Conservation (phyloP, 2,797 vertebrate species). For the Poeciliopsis presidionis region DNA sequence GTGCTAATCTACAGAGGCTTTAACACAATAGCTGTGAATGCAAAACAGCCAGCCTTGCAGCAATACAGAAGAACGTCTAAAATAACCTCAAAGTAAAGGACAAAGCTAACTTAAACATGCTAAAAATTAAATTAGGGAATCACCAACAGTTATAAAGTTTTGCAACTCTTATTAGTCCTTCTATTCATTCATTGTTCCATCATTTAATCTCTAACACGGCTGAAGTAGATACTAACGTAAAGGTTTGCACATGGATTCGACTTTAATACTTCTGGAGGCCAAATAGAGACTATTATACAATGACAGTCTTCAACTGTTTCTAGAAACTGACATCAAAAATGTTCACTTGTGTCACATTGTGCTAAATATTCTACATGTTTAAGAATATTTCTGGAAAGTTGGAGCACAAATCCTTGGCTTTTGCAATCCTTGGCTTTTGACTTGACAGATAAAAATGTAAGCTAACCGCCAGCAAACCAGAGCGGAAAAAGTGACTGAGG, state of each 20-base stretch:
- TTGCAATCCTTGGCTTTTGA: conserved; percentile 27
- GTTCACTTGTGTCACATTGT: conserved; percentile 8
- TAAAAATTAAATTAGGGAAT: neutral
- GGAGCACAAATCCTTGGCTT: conserved; percentile 17
- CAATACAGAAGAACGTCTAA: neutral
- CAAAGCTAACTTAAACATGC: neutral
- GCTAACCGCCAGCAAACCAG: conserved; percentile 36
- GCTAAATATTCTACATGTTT: conserved; percentile 9
- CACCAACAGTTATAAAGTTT: neutral
- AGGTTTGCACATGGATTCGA: neutral
- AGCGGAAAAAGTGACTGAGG: conserved; percentile 59
- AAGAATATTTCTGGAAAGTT: conserved; percentile 48
- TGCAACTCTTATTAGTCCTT: neutral
- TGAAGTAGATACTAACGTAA: neutral
- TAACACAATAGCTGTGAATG: neutral
- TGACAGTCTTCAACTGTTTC: neutral
- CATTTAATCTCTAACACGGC: neutral
- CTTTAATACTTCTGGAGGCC: neutral
- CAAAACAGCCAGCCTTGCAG: neutral
- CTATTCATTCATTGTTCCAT: neutral
- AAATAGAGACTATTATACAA: neutral
- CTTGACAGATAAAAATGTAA: conserved; percentile 40
- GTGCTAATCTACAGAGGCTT: neutral
- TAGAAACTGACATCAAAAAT: conserved; percentile 8
- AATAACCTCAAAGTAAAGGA: neutral